Evolutionary conservation across 2,888 invertebrate genomes (phyloP), one percentile per base, ranked within the genome.

Genomic region (Dicranocentrus wangi): DNA sequence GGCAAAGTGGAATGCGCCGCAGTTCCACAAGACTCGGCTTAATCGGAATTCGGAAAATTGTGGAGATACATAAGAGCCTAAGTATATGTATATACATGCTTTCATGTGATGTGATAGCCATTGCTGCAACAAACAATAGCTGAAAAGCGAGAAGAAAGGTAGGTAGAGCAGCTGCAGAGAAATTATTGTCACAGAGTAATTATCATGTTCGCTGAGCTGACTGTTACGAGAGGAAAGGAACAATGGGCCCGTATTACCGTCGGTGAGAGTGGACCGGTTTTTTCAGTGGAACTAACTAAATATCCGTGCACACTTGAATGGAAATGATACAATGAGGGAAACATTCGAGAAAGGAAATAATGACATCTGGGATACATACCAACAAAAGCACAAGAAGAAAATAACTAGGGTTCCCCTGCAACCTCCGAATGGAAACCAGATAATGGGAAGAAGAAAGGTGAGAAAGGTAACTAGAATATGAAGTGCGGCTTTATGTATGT

Each of bases 181-280:
- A 79, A 79, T 79, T 79, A 79, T 71, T 79, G 79, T 79, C 71
- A 66, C 77, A 43, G 63, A 71, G 79, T 79, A 79, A 79, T 79
- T 71, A 79, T 79, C 53, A 25, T 63, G 70, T 63, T 66, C 71
- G 42, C 58, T 47, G 27, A 60, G 68, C 53, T 80, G 80, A 73
- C 73, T 73, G 63, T 76, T 43, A 51, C 25, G 77, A 81, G 75
- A 81, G 42, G 10, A n/a, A n/a, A n/a, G n/a, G 23, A 68, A 68
- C 73, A 73, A 73, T 60, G 66, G 42, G 60, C 80, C 69, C 60
- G 60, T 61, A 73, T 66, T 55, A 73, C 72, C 43, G 47, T 72
- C 43, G 47, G 39, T 21, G 21, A 13, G 15, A 65, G 66, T 66
- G 75, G 66, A 75, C 66, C n/a, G 55, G 28, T 17, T 75, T 32